Conservation (phyloP, 2,888 invertebrate species). For the Xestia sexstrigata region DNA sequence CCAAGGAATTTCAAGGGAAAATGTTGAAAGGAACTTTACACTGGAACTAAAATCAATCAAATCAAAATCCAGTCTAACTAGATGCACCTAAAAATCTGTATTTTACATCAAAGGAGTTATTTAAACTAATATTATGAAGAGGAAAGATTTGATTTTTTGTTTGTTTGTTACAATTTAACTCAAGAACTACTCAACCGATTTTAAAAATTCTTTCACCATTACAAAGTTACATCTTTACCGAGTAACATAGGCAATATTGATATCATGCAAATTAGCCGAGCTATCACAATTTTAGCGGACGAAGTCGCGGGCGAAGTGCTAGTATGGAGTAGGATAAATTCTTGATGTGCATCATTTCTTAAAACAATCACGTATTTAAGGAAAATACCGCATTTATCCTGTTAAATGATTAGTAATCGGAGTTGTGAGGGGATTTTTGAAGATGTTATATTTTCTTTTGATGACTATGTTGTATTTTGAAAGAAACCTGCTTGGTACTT, state of each 20-base stretch:
- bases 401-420: background rate
- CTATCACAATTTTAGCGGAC: too few relatives aligned
- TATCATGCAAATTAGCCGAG: too few relatives aligned
- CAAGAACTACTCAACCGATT: too few relatives aligned
- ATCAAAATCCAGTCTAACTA: background rate
- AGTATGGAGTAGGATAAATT: background rate
- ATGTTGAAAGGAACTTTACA: background rate
- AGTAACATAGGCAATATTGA: too few relatives aligned
- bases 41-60: background rate
- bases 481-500: background rate
- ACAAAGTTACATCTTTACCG: too few relatives aligned
- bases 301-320: too few relatives aligned
- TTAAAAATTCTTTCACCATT: too few relatives aligned
- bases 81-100: background rate
- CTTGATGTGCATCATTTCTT: background rate
- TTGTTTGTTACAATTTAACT: too few relatives aligned
- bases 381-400: constrained; percentile 32
- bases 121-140: too few relatives aligned
- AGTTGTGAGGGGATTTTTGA: background rate
- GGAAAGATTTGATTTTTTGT: too few relatives aligned
- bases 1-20: background rate
- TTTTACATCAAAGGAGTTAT: too few relatives aligned
- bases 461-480: background rate
- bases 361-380: constrained; percentile 2
- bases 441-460: background rate